phyloP scores from a whole-genome alignment of 2,797 vertebrate genomes.

The Mormyrops attenuatus region DNA sequence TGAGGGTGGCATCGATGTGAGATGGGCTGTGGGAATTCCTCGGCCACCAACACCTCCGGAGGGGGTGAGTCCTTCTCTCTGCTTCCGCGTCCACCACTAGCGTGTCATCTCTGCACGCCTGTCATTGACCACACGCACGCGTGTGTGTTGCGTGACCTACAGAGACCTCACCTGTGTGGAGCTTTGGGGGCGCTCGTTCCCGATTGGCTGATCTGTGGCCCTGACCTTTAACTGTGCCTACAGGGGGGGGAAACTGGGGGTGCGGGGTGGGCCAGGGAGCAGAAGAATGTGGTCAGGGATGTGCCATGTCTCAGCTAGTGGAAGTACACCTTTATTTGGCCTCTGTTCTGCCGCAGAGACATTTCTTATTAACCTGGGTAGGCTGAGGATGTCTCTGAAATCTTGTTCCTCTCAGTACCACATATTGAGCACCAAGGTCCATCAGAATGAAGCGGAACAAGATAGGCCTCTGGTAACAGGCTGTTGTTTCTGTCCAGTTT shows the following conservation, averaged over 20 bases:
- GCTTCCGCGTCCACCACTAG: not conserved
- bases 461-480: not conserved
- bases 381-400: not conserved
- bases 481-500: not conserved
- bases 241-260: not conserved
- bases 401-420: not conserved
- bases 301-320: not conserved
- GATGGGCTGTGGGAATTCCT: constrained; percentile 78
- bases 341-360: not conserved
- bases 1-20: constrained; percentile 57
- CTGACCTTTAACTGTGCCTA: not conserved
- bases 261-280: not conserved
- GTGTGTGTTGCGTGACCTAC: not conserved
- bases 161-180: not conserved
- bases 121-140: not conserved
- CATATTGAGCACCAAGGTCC: not conserved
- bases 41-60: constrained; percentile 63
- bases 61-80: constrained; percentile 48
- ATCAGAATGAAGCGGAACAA: not conserved
- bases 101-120: not conserved
- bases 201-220: not conserved
- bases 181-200: not conserved
- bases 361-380: not conserved
- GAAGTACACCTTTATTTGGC: not conserved
- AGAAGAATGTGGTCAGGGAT: not conserved